Evolutionary conservation across 2,888 invertebrate genomes (phyloP).

Genomic region (Leptinotarsa juncta): DNA sequence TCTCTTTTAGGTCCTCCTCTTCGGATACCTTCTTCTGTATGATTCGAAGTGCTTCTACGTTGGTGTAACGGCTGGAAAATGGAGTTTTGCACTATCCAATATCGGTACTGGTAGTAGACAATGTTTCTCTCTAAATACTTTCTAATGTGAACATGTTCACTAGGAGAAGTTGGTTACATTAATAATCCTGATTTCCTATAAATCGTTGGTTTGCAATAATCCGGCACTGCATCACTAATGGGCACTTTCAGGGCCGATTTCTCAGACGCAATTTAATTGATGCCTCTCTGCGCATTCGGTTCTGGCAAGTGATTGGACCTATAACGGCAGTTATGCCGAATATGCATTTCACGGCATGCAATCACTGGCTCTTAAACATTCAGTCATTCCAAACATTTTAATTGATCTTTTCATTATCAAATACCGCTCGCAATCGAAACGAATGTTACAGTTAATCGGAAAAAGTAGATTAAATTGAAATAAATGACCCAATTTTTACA

Average conservation of each 20-base stretch:
- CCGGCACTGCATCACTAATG: not conserved
- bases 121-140: too few relatives aligned
- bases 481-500: slow-evolving; percentile 37
- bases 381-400: slow-evolving; percentile 30
- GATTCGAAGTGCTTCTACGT: too few relatives aligned
- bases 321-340: slow-evolving; percentile 10
- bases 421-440: slow-evolving; percentile 30
- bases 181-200: too few relatives aligned
- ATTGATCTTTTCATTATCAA: slow-evolving; percentile 39
- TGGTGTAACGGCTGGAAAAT: too few relatives aligned
- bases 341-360: slow-evolving; percentile 11
- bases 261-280: slow-evolving; percentile 9
- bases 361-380: slow-evolving; percentile 24
- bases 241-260: slow-evolving; percentile 3
- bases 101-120: too few relatives aligned
- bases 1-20: too few relatives aligned
- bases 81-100: too few relatives aligned
- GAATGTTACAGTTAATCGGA: slow-evolving; percentile 24
- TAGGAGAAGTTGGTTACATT: too few relatives aligned
- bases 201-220: too few relatives aligned
- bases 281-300: not conserved
- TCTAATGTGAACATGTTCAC: too few relatives aligned
- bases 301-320: not conserved
- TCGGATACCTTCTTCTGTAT: too few relatives aligned
- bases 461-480: slow-evolving; percentile 39